Conservation (phyloP, 1,140 invertebrate species). For the Drosophila kurseongensis region DNA sequence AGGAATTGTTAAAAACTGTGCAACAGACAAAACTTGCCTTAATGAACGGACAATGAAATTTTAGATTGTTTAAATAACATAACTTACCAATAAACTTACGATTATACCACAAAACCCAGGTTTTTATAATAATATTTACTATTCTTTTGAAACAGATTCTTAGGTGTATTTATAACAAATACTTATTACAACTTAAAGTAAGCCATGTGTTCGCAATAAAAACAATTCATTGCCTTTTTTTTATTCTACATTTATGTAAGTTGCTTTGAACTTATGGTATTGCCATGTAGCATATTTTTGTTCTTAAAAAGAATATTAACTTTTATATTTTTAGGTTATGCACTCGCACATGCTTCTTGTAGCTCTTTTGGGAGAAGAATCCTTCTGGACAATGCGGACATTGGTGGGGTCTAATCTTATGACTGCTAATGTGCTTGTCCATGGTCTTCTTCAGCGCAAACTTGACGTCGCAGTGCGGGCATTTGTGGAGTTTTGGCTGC, state of each 20-base stretch:
- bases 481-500: constrained; percentile 14
- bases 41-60: constrained; percentile 79
- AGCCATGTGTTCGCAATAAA: too few relatives aligned
- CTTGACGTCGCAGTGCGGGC: constrained; percentile 27
- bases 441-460: constrained; percentile 25
- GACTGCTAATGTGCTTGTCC: constrained; percentile 33
- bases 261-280: neutral
- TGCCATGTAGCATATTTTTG: neutral
- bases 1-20: constrained; percentile 29
- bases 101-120: constrained; percentile 20
- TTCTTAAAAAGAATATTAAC: neutral
- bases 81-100: constrained; percentile 68
- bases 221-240: neutral
- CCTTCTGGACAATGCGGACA: constrained; percentile 31
- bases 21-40: constrained; percentile 72
- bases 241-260: neutral
- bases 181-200: neutral
- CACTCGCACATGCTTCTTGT: constrained; percentile 2
- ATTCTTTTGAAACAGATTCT: neutral
- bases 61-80: constrained; percentile 77
- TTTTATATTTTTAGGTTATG: constrained; percentile 9
- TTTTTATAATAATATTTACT: neutral
- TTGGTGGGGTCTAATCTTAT: constrained; percentile 22
- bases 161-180: neutral
- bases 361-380: constrained; percentile 37